These are phyloP conservation scores for Sarcophaga caerulescens DNA, from an alignment of 2,888 invertebrate species.

Conservation along the genomic window DNA sequence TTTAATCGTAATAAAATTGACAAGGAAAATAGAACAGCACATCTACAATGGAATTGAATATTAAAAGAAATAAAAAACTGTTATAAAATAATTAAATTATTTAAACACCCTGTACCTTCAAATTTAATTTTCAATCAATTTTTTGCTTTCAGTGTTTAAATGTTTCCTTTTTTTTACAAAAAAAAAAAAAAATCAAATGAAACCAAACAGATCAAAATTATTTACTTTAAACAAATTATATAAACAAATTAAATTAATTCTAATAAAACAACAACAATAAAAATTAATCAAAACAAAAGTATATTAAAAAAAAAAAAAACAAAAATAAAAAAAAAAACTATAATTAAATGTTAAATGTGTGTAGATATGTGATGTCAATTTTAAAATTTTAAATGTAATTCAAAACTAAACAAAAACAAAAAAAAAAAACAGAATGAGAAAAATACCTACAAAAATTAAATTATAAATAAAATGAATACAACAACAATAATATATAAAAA, in stretches of 20 bases:
- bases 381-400: constrained; percentile 68
- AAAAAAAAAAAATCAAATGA: not conserved
- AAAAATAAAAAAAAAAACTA: constrained; percentile 37
- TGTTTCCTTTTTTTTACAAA: too few species aligned
- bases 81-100: too few species aligned
- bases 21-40: too few species aligned
- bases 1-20: too few species aligned
- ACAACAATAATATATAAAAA: too few species aligned
- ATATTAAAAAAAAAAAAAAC: constrained; percentile 13
- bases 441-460: not conserved
- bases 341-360: constrained; percentile 67
- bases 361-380: constrained; percentile 69
- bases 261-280: not conserved
- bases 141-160: constrained; percentile 22
- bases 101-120: too few species aligned
- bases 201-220: not conserved
- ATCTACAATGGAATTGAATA: too few species aligned
- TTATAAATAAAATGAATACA: not conserved
- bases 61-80: too few species aligned
- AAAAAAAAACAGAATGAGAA: constrained; percentile 9
- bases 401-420: constrained; percentile 46
- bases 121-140: not conserved
- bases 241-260: constrained; percentile 1
- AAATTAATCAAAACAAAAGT: constrained; percentile 8
- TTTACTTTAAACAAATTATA: constrained; percentile 16